Conservation (phyloP, 2,888 invertebrate genomes). For the Euzophera pinguis region DNA sequence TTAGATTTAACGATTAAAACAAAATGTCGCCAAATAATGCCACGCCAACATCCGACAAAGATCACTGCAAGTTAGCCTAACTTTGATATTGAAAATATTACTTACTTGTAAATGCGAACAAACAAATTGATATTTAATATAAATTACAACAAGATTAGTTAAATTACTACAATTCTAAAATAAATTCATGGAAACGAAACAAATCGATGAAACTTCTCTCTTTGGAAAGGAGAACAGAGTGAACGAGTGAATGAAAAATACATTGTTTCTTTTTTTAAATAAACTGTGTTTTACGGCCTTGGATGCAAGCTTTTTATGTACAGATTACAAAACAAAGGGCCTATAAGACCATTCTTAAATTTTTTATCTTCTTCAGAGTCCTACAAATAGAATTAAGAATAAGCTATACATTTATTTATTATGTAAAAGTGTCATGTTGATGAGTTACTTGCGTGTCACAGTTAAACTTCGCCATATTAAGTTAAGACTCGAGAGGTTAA, state of each 20-base stretch:
- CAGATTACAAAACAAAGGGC: no score
- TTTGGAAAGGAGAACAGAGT: slow-evolving; percentile 31
- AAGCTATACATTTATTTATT: no score
- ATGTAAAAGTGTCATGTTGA: no score
- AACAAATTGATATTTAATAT: slow-evolving; percentile 40
- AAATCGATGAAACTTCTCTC: slow-evolving; percentile 47
- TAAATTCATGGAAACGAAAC: slow-evolving; percentile 42
- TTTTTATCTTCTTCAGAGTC: no score
- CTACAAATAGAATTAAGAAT: no score
- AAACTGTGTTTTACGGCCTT: no score
- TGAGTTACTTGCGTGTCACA: no score
- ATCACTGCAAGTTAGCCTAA: slow-evolving; percentile 17
- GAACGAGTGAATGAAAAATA: slow-evolving; percentile 27
- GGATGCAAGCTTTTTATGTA: no score
- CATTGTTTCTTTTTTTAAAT: slow-evolving; percentile 4
- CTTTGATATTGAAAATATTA: slow-evolving; percentile 29
- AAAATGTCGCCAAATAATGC: slow-evolving; percentile 77
- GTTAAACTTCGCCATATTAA: no score
- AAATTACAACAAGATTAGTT: slow-evolving; percentile 48
- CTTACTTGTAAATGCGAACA: slow-evolving; percentile 55
- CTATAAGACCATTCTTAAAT: no score
- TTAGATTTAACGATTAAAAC: slow-evolving; percentile 72
- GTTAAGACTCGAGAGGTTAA: no score
- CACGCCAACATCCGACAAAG: slow-evolving; percentile 58
- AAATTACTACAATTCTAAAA: slow-evolving; percentile 46